Conservation (phyloP, 2,888 invertebrate genomes). For the Lepidocyrtinus sp. region DNA sequence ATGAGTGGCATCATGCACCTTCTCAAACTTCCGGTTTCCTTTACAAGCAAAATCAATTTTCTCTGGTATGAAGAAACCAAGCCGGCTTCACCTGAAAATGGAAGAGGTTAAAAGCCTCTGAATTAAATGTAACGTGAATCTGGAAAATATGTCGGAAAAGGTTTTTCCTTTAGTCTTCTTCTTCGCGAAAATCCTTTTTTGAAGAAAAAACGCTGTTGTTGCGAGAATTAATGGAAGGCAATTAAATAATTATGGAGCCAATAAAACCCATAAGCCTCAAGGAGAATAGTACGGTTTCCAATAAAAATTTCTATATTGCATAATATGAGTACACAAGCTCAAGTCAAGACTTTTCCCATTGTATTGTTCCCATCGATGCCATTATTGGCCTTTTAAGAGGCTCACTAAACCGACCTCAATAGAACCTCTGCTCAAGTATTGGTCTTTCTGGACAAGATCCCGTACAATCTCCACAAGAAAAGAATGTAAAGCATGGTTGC, state of each 20-base stretch:
- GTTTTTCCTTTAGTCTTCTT: too few species aligned
- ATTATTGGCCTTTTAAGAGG: constrained; percentile 13
- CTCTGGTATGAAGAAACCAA: background rate
- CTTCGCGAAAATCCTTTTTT: background rate
- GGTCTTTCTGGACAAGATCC: constrained; percentile 15
- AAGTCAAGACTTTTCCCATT: background rate
- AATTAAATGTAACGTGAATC: background rate
- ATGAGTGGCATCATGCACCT: constrained; percentile 4
- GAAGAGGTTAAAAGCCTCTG: background rate
- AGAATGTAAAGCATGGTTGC: too few species aligned
- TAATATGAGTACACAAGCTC: background rate
- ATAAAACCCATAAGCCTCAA: background rate
- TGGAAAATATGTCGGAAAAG: background rate
- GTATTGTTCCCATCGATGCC: background rate
- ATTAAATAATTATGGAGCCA: background rate
- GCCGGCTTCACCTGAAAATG: constrained; percentile 8
- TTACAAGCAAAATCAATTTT: constrained; percentile 15
- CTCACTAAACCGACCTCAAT: constrained; percentile 7
- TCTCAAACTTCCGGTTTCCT: constrained; percentile 16
- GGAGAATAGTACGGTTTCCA: background rate
- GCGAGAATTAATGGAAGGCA: constrained; percentile 7
- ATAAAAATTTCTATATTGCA: background rate
- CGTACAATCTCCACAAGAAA: background rate
- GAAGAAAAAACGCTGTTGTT: background rate
- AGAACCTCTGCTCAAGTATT: constrained; percentile 10